Evolutionary conservation across 2,888 invertebrate genomes (phyloP), one percentile per base, ranked within the genome.

Genomic region (Drosophila mayaguana): DNA sequence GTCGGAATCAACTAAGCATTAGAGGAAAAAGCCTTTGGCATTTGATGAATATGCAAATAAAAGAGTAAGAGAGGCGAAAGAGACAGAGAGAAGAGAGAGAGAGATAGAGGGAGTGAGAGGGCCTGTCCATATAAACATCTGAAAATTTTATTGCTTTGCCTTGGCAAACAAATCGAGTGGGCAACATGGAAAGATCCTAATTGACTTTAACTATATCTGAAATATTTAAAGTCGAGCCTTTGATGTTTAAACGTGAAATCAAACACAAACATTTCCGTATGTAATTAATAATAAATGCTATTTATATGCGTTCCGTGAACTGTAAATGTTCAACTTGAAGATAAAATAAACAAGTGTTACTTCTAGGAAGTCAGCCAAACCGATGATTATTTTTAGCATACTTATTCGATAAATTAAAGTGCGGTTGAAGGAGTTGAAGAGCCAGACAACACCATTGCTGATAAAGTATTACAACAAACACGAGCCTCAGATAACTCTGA

Each of bases 41-140:
- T 25, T 18, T 43, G 18, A 55, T 54, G 20, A 57, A 66, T 63
- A 63, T 75, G 22, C 20, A 18, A 0, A 66, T 75, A 22, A 4
- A 22, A 25, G 36, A 38, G 12, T 12, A 12, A 9, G 3, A n/a
- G 25, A 18, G 11, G 28, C 28, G 28, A 28, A 5, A 28, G 28
- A 6, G 3, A 6, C 1, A 22, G 5, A 8, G 9, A 11, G 22
- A 36, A 14, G 16, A 16, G 16, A 25, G n/a, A 0, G 1, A 2
- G 11, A 16, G 36, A 8, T n/a, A n/a, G 3, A 8, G 40, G 7
- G 28, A 0, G 2, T 38, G 22, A 8, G 7, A 12, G 32, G 18
- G 48, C n/a, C 7, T 28, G 28, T 7, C 34, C 18, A 51, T 34
- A 51, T 20, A 36, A 20, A 22, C 20, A 51, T 53, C 22, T 16